A percentile compares a stretch with the other conserved stretches of the same genome.
These are phyloP conservation scores for Agonopterix subpropinquella DNA, from an alignment of 2,888 invertebrate genomes.

Conservation along the genomic window DNA sequence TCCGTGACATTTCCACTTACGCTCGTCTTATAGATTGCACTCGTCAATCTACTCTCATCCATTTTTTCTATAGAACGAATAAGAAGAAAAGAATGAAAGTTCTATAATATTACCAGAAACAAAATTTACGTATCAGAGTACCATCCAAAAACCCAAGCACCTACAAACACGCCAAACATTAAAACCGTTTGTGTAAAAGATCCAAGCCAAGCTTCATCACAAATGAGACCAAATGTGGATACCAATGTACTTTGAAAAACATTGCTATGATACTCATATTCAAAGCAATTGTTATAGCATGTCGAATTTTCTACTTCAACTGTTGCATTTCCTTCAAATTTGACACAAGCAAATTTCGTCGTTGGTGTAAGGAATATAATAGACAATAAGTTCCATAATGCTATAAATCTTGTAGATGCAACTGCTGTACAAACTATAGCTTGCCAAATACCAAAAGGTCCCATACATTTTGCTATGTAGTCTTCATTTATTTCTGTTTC, in stretches of 20 bases:
- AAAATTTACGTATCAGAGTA: slow-evolving; percentile 43
- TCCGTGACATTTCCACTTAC: too few species aligned
- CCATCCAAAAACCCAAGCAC: slow-evolving; percentile 41
- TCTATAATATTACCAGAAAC: background rate
- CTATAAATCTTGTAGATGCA: slow-evolving; percentile 24
- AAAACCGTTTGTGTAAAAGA: slow-evolving; percentile 39
- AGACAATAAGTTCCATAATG: slow-evolving; percentile 32
- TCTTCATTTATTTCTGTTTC: slow-evolving; percentile 20
- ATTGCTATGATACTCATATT: slow-evolving; percentile 29
- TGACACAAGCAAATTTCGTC: slow-evolving; percentile 33
- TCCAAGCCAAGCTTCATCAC: slow-evolving; percentile 38
- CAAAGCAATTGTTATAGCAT: slow-evolving; percentile 37
- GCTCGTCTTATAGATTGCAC: too few species aligned
- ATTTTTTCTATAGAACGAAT: too few species aligned
- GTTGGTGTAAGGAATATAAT: slow-evolving; percentile 38
- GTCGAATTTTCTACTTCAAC: slow-evolving; percentile 24
- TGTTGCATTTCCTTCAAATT: slow-evolving; percentile 22
- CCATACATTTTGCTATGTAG: slow-evolving; percentile 41
- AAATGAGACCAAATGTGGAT: slow-evolving; percentile 39
- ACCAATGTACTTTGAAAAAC: slow-evolving; percentile 33
- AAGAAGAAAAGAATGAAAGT: background rate
- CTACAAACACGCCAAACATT: slow-evolving; percentile 42
- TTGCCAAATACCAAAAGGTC: slow-evolving; percentile 42
- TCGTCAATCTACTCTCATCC: too few species aligned
- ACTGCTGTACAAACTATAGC: slow-evolving; percentile 20